Conservation (phyloP, 2,888 invertebrate genomes). For the Terebella lapidaria region DNA sequence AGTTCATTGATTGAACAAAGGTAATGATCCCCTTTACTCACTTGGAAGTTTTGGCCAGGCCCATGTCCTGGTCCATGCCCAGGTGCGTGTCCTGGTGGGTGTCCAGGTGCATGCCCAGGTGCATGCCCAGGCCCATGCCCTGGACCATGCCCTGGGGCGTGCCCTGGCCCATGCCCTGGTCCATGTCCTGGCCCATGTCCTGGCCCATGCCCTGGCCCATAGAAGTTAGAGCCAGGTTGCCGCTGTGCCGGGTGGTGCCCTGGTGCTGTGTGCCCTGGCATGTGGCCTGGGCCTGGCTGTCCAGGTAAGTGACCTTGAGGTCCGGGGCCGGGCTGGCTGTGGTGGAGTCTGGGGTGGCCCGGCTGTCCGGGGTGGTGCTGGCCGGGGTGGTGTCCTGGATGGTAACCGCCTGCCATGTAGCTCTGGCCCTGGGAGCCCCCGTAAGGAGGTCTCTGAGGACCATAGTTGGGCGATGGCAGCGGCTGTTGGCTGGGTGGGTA, state of each 20-base stretch:
- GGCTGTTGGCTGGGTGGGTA: conserved; percentile 46
- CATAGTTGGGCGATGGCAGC: conserved; percentile 33
- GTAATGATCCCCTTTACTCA: too few species aligned
- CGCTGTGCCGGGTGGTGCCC: conserved; percentile 19
- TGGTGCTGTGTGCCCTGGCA: conserved; percentile 5
- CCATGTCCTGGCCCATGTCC: too few species aligned
- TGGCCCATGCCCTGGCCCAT: too few species aligned
- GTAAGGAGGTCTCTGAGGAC: conserved; percentile 38
- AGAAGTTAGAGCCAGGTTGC: conserved; percentile 11
- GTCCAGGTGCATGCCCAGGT: too few species aligned
- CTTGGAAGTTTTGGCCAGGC: conserved; percentile 31
- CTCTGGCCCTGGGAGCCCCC: conserved; percentile 22
- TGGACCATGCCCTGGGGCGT: too few species aligned
- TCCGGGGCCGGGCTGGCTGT: conserved; percentile 23
- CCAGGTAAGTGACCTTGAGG: not conserved
- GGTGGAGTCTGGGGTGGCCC: conserved; percentile 21
- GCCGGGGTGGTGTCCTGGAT: conserved; percentile 25
- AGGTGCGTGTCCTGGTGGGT: too few species aligned
- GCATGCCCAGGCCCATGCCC: too few species aligned
- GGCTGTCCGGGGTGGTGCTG: conserved; percentile 20
- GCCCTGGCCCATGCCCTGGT: too few species aligned
- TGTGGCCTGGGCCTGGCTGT: too few species aligned
- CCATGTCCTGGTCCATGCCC: too few species aligned
- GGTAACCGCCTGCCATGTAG: conserved; percentile 11
- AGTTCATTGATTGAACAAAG: conserved; percentile 8